Base-by-base conservation (phyloP, 2,113 vertebrate species). In the Myrmophylax atrothorax region DNA sequence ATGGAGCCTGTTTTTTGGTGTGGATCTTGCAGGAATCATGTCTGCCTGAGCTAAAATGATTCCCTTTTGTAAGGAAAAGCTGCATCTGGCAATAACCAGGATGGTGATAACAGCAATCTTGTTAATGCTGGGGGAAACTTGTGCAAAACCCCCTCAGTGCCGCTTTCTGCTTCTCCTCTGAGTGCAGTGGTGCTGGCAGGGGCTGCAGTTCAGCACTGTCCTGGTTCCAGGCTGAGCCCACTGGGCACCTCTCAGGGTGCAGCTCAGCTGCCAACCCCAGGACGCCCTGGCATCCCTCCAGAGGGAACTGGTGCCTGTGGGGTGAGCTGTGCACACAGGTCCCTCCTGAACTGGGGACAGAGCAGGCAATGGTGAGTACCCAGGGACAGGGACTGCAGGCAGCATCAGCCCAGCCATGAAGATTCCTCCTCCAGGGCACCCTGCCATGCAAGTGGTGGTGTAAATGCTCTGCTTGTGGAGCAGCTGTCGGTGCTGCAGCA, bases 281-380 rank as follows among this genome's bases (percentile, higher is more conserved):
- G 47, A 5, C 6, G n/a, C 31, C 50, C 53, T 67, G 75, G 11
- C 37, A 68, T 10, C 69, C 63, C 14, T 15, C 26, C 56, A 31
- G 6, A 86, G 63, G 50, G 12, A 40, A 66, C 22, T 0, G 2
- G 31, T 11, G 64, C 3, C 2, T 8, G 37, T 12, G 22, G 5
- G 42, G 12, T 4, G 1, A 22, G 50, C 31, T 63, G 50, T 58
- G 46, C 68, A 1, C 4, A 25, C 63, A 40, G 44, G 68, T n/a
- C 83, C 72, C 35, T 64, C 46, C 66, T 33, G 59, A 18, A 53
- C 22, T 1, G 1, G 49, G 33, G 35, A 6, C 1, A 0, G 10
- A 10, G 23, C 3, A 6, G 75, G 55, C 0, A 4, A 46, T 69
- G 72, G 33, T 25, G 68, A 56, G 92, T 16, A 11, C n/a, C 42